Conservation (phyloP, 2,113 vertebrate species). For the Cephalopterus ornatus region DNA sequence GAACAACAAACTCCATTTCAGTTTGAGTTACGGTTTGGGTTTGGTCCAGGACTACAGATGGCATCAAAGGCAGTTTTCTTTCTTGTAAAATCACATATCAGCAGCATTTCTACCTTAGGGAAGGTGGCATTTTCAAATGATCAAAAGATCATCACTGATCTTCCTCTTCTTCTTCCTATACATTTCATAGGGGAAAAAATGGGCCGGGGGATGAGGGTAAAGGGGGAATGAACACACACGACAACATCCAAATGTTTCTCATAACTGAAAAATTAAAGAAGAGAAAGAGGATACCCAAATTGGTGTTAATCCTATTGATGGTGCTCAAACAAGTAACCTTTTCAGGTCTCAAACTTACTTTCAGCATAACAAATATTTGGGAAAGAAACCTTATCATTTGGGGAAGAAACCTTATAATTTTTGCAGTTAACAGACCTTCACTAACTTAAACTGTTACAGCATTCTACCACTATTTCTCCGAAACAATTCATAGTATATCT, state of each 20-base stretch:
- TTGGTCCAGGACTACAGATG: slow-evolving; percentile 53
- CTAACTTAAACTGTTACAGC: neutral
- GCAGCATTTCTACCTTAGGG: slow-evolving; percentile 22
- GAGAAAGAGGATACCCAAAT: neutral
- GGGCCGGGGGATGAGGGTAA: fast-evolving
- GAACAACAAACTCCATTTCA: slow-evolving; percentile 55
- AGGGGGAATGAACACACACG: neutral
- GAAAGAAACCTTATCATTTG: neutral
- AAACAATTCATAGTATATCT: neutral
- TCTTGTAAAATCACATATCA: slow-evolving; percentile 26
- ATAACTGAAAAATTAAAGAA: neutral
- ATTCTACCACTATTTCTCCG: neutral
- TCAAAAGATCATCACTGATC: neutral
- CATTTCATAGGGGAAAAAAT: neutral
- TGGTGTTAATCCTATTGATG: neutral
- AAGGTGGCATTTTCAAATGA: slow-evolving; percentile 45
- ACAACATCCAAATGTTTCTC: neutral
- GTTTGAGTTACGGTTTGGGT: slow-evolving; percentile 56
- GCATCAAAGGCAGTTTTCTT: slow-evolving; percentile 44
- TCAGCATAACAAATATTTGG: neutral
- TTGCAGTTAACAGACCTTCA: neutral
- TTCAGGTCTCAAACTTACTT: slow-evolving; percentile 11
- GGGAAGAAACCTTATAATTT: neutral
- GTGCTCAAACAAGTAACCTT: slow-evolving; percentile 20
- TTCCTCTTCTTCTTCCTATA: neutral